Conservation (phyloP, 30 jellyfish, hydroid and myxozoan species). For the Pelagia noctiluca region DNA sequence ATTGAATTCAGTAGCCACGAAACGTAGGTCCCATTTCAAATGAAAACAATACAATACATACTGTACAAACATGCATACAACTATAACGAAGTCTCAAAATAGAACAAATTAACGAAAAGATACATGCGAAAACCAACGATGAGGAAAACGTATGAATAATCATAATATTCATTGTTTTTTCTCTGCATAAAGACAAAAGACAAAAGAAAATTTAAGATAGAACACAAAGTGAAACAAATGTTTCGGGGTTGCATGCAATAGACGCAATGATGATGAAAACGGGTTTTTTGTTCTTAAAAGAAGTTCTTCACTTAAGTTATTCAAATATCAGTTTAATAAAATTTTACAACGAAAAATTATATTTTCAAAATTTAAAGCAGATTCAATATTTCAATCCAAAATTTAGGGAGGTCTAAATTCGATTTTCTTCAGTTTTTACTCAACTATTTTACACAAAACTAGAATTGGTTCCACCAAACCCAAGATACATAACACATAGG, state of each 20-base stretch:
- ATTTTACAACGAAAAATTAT: background rate
- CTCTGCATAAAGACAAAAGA: constrained; percentile 1
- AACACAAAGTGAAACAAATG: constrained; percentile 23
- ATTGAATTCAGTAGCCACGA: background rate
- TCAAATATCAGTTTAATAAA: background rate
- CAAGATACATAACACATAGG: constrained; percentile 7
- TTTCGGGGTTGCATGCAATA: constrained; percentile 10
- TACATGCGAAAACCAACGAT: constrained; percentile 8
- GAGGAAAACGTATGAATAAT: background rate
- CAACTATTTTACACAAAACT: background rate
- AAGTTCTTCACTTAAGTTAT: background rate
- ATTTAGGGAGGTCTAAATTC: background rate
- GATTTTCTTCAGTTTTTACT: background rate
- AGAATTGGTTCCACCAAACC: constrained; percentile 17
- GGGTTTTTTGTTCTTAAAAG: constrained; percentile 9
- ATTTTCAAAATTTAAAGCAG: too few relatives aligned
- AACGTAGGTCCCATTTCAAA: constrained; percentile 19
- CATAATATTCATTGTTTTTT: background rate
- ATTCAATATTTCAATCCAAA: background rate
- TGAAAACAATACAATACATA: background rate
- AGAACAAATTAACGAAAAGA: constrained; percentile 1
- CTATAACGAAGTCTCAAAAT: background rate
- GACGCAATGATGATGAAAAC: background rate
- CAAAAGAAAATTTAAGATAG: background rate
- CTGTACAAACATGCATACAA: constrained; percentile 13